Conservation (phyloP, 2,888 invertebrate genomes). For the Phyto melanocephala region DNA sequence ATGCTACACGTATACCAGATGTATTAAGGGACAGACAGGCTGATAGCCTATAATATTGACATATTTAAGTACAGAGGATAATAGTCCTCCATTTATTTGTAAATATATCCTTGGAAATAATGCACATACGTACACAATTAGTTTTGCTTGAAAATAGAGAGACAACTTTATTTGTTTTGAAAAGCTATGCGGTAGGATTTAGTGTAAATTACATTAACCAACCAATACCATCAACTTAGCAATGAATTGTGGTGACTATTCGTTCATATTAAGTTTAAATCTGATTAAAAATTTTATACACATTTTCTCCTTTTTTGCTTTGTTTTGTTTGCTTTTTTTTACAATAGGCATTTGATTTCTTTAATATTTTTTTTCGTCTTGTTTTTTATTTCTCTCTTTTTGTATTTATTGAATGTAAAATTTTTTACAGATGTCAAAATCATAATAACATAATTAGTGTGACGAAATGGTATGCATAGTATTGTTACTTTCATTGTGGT, state of each 20-base stretch:
- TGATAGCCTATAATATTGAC: neutral
- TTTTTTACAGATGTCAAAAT: constrained; percentile 11
- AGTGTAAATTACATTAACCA: constrained; percentile 32
- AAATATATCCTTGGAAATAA: neutral
- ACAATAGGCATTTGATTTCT: neutral
- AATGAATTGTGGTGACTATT: constrained; percentile 8
- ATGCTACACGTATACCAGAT: neutral
- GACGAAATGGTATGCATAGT: no score
- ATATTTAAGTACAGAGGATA: neutral
- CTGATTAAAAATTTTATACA: constrained; percentile 29
- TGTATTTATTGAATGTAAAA: neutral
- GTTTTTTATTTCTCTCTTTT: neutral
- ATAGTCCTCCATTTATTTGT: neutral
- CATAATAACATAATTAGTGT: constrained; percentile 4
- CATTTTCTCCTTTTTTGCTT: neutral
- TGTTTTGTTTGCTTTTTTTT: neutral
- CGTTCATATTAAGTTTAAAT: constrained; percentile 13
- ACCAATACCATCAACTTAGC: neutral
- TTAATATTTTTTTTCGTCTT: neutral
- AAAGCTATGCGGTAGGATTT: constrained; percentile 59
- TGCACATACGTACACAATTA: neutral
- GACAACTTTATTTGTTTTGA: constrained; percentile 1
- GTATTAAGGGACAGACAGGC: neutral
- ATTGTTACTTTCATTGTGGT: no score
- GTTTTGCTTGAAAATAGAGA: constrained; percentile 5